Base-by-base conservation (phyloP, 2,888 invertebrate species). In the Teinopalpus imperialis region DNA sequence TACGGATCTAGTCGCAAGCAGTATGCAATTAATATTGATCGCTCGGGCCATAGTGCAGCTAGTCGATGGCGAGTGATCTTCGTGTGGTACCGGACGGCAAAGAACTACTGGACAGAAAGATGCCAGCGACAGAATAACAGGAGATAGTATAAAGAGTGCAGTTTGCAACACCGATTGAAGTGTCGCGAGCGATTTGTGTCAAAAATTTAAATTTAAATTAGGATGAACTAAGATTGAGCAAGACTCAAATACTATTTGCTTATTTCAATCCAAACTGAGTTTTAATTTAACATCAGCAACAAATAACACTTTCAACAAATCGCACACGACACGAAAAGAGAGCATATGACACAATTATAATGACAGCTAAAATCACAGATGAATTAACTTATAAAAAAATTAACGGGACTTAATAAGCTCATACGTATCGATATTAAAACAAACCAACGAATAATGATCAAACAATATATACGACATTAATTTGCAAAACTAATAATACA, bases 111-210 rank as follows among this genome's bases (percentile, higher is more conserved):
- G 35, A 79, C 79, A 81, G 79, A 79, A 78, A 76, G 77, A 81
- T 75, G 78, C 83, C 86, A 81, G 85, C 82, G 81, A 87, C 80
- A 83, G 85, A 80, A 81, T 77, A 81, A 82, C 78, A 88, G 78
- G 77, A 86, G 73, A 83, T 71, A 86, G 83, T 81, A 86, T 87
- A 88, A 87, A 88, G 88, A 88, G 87, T 86, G 88, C 88, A 88
- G 79, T 88, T 88, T 88, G 88, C 88, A 88, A 88, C 87, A 88
- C 88, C 85, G 86, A 87, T 77, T 35, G 63, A 66, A 63, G 74
- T 75, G 65, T 49, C 66, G 76, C 69, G 66, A 80, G 74, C 76
- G 60, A 65, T 79, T 74, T 76, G 60, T 51, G 43, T 36, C 31
- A n/a, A n/a, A n/a, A n/a, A n/a, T n/a, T n/a, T n/a, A n/a, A n/a